phyloP scores from a whole-genome alignment of 1,140 invertebrate genomes.

The Bacillus rossius region DNA sequence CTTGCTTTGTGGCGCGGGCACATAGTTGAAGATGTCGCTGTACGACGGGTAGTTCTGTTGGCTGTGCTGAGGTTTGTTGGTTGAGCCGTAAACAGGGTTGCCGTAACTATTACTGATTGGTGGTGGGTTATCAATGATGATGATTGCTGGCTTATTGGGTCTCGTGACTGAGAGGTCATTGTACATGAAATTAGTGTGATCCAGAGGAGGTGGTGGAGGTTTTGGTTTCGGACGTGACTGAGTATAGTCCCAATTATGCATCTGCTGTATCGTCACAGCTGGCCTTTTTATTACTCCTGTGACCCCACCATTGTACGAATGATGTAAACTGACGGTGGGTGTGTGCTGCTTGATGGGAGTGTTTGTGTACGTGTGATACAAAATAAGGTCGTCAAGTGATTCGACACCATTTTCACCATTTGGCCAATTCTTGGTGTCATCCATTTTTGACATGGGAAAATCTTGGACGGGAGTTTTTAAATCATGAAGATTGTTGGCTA shows the following conservation, averaged over 20 bases:
- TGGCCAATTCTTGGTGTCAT: constrained; percentile 7
- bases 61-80: too few relatives aligned
- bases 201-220: too few relatives aligned
- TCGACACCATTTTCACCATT: background rate
- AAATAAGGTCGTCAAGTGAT: constrained; percentile 8
- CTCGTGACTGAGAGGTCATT: too few relatives aligned
- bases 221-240: too few relatives aligned
- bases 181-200: too few relatives aligned
- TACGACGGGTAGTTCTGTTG: too few relatives aligned
- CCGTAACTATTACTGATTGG: too few relatives aligned
- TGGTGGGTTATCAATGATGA: too few relatives aligned
- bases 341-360: background rate
- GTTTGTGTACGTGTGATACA: constrained; percentile 12
- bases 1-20: too few relatives aligned
- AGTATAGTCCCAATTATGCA: background rate
- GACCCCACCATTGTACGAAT: background rate
- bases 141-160: too few relatives aligned
- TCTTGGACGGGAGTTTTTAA: background rate
- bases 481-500: background rate
- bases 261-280: background rate
- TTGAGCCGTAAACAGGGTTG: too few relatives aligned
- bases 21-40: too few relatives aligned
- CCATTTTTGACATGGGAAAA: background rate
- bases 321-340: background rate
- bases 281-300: constrained; percentile 3